A percentile compares a stretch with the other conserved stretches of the same genome.
Evolutionary conservation across 2,888 invertebrate genomes (phyloP).

Genomic region (Temnothorax unifasciatus): DNA sequence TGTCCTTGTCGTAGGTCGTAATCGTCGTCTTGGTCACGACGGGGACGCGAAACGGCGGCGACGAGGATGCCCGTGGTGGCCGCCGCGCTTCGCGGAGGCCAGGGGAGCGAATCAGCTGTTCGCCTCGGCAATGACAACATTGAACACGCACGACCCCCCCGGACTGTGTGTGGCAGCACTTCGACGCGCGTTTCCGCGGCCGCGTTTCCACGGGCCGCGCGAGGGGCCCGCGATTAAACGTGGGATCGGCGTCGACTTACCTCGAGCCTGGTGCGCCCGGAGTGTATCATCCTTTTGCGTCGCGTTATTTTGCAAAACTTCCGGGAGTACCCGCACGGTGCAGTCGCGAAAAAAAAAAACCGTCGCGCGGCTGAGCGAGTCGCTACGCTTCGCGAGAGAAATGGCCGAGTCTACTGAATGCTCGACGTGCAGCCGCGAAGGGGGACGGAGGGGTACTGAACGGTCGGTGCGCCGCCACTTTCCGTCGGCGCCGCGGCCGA

Average conservation of each 20-base stretch:
- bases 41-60: background rate
- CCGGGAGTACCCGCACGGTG: slow-evolving; percentile 82
- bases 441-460: slow-evolving; percentile 48
- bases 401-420: slow-evolving; percentile 85
- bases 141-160: slow-evolving; percentile 78
- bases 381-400: slow-evolving; percentile 83
- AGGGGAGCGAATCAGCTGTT: slow-evolving; percentile 84
- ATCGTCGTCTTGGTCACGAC: background rate
- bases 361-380: slow-evolving; percentile 68
- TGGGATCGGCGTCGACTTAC: slow-evolving; percentile 78
- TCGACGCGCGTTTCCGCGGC: slow-evolving; percentile 71
- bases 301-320: slow-evolving; percentile 85
- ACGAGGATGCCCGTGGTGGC: slow-evolving; percentile 24
- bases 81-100: slow-evolving; percentile 70
- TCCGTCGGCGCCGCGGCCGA: slow-evolving; percentile 52
- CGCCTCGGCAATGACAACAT: slow-evolving; percentile 84
- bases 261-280: slow-evolving; percentile 86
- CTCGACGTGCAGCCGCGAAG: slow-evolving; percentile 70
- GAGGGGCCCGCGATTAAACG: background rate
- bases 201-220: slow-evolving; percentile 24
- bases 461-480: slow-evolving; percentile 66
- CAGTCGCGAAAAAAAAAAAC: slow-evolving; percentile 71
- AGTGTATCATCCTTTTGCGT: slow-evolving; percentile 86
- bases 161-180: slow-evolving; percentile 62
- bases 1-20: slow-evolving; percentile 41